Base-by-base conservation (phyloP, 2,113 vertebrate species). In the Fukomys damarensis region DNA sequence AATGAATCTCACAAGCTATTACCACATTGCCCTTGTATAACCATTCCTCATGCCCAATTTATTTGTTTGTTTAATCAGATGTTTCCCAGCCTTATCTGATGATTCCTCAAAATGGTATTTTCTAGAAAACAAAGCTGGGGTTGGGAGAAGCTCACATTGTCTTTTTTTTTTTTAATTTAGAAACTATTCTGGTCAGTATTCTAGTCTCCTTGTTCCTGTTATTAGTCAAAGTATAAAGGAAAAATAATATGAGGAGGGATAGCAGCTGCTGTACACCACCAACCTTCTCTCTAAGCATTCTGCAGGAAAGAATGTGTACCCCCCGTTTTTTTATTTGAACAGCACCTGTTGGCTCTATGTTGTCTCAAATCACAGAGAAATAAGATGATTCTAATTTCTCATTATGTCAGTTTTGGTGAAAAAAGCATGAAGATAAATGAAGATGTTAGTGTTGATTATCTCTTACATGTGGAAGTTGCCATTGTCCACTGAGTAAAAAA, bases 401-500 rank as follows among this genome's bases (percentile, higher is more conserved):
- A 79, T 88, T 38, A 43, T n/a, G 63, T 65, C 46, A 7, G 2
- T 86, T 92, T 95, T 63, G 38, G 43, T 63, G 46, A 35, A 95
- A 82, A 30, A 61, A 74, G 38, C 56, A 54, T 4, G 7, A 79
- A 95, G 58, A 86, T 91, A 94, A 87, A 43, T 41, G 59, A 96
- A 84, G 38, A 91, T 35, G 3, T 58, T 49, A 89, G 66, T 20
- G 76, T 9, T 66, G 88, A 41, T 88, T 76, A 49, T 88, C 82
- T 96, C 87, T 94, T 79, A 56, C 63, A 86, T 66, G 81, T 94
- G 66, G 83, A 95, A 92, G 91, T 68, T 95, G 81, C 76, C 95
- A 11, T 91, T 96, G 82, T 97, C 87, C 61, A 86, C 56, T 81
- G 87, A 96, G 90, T 84, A 96, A 83, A 59, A 93, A 88, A 10